Evolutionary conservation across 1,140 invertebrate species (phyloP), one percentile per base, ranked within the genome.

Genomic region (Acromyrmex echinatior): DNA sequence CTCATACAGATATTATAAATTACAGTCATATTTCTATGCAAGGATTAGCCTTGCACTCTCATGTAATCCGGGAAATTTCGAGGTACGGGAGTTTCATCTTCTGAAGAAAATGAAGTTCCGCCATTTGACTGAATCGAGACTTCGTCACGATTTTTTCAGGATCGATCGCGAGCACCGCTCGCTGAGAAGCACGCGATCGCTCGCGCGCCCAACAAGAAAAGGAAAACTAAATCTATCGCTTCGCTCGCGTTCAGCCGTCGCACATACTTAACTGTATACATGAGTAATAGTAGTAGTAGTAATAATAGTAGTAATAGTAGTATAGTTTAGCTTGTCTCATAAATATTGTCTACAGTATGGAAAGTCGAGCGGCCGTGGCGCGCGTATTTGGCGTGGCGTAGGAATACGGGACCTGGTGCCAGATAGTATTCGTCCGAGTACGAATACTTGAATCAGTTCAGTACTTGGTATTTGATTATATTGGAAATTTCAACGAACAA

Each of bases 261-360:
- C 90, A 82, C 87, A 85, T 77, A 91, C 89, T 91, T 91, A 91
- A 90, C 65, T 89, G 90, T 91, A 91, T 88, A 88, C 88, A 91
- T 88, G 89, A 91, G 66, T 91, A 91, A 87, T 90, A 85, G 58
- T 86, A 86, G 76, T 63, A 82, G 18, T 71, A 82, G 51, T 62
- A 85, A 58, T 85, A 85, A 21, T 85, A 85, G 35, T 86, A 86
- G 60, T 80, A 81, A 65, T 82, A 82, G 53, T 82, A 86, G 60
- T 79, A 78, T 92, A 93, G 91, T 94, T 94, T 93, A 93, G 90
- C 90, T 95, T 94, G 92, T 95, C 91, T 95, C 92, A 95, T 95
- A 95, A 95, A 95, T 95, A 95, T 95, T 95, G 94, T 95, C 94
- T 95, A 95, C 93, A 89, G 92, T 94, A 95, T 95, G 94, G 93